A percentile compares a stretch with the other conserved stretches of the same genome.
Evolutionary conservation across 2,888 invertebrate genomes (phyloP).

Genomic region (Sialis lutaria): DNA sequence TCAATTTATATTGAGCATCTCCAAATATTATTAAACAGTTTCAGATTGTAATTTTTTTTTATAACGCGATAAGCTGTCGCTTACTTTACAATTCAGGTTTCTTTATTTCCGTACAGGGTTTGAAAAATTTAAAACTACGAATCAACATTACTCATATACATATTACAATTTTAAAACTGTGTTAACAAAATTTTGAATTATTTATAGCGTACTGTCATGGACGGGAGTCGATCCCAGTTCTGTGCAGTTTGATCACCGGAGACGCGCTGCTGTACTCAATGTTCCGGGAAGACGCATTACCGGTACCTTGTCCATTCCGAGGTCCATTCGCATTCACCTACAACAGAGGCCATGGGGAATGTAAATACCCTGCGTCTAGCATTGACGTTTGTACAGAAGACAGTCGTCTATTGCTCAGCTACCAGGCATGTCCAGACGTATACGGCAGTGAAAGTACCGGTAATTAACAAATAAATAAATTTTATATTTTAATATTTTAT

Average conservation of each 20-base stretch:
- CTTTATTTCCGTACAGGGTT: no score
- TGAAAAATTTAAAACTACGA: no score
- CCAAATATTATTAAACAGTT: no score
- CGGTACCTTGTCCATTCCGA: conserved; percentile 75
- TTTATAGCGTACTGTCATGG: conserved; percentile 57
- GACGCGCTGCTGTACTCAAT: conserved; percentile 78
- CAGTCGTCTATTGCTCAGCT: conserved; percentile 73
- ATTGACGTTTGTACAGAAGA: conserved; percentile 91
- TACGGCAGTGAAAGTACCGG: conserved; percentile 82
- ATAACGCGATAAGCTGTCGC: no score
- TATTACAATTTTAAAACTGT: no score
- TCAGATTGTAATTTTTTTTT: no score
- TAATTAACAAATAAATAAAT: conserved; percentile 22
- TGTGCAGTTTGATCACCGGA: conserved; percentile 76
- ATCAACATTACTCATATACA: no score
- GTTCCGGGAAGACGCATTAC: conserved; percentile 74
- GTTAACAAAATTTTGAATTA: conserved; percentile 5
- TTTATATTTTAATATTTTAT: background rate
- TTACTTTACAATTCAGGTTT: no score
- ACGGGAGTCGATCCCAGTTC: conserved; percentile 55
- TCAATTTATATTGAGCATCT: no score
- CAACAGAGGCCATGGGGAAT: conserved; percentile 79
- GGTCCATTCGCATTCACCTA: conserved; percentile 89
- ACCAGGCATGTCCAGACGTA: conserved; percentile 87
- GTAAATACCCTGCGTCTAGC: conserved; percentile 74